phyloP scores from a whole-genome alignment of 2,113 vertebrate species.

The Caloenas nicobarica region DNA sequence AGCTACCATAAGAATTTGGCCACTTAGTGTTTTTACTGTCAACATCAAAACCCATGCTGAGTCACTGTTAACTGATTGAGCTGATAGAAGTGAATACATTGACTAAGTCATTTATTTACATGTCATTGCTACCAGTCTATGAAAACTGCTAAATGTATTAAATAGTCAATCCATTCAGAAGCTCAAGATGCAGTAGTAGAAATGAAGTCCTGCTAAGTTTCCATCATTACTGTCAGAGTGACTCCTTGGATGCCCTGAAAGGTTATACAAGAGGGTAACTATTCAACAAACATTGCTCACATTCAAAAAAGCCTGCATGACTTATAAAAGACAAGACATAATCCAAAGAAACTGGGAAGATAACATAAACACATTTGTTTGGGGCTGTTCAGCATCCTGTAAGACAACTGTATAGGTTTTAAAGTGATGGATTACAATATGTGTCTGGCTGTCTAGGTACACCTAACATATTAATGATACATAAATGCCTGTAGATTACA shows the following conservation, averaged over 20 bases:
- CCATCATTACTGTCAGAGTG: neutral
- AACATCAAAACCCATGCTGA: slow-evolving; percentile 4
- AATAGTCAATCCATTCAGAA: neutral
- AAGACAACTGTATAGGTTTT: neutral
- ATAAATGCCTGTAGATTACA: neutral
- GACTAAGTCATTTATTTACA: neutral
- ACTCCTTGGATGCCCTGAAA: neutral
- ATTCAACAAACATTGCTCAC: neutral
- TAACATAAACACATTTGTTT: neutral
- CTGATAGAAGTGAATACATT: neutral
- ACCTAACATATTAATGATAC: neutral
- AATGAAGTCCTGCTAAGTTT: neutral
- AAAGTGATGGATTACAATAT: neutral
- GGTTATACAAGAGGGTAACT: neutral
- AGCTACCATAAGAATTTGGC: slow-evolving; percentile 23
- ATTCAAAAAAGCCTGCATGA: neutral
- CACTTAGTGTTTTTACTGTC: slow-evolving; percentile 15
- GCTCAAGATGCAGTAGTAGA: neutral
- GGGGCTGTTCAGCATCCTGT: neutral
- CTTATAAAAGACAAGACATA: neutral
- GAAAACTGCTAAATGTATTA: neutral
- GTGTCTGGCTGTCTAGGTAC: neutral
- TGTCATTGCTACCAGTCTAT: neutral
- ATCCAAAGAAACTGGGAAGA: neutral
- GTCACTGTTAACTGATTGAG: slow-evolving; percentile 14